A percentile compares a stretch with the other conserved stretches of the same genome.
Conservation (phyloP, 1,140 invertebrate species). For the Platyura marginata region DNA sequence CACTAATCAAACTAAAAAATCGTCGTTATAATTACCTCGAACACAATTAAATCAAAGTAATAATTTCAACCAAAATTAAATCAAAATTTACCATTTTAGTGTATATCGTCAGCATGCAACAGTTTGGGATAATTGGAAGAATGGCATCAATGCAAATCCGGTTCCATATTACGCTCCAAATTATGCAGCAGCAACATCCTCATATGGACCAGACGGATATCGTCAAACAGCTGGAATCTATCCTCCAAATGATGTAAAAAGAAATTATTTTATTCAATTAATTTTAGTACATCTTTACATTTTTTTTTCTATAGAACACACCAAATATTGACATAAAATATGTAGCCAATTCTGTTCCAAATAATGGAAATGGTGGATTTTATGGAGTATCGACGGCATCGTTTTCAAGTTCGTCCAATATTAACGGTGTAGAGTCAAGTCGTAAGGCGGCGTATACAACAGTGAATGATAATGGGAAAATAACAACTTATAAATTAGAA, state of each 20-base stretch:
- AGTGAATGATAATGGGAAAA: conserved; percentile 51
- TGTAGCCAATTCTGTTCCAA: conserved; percentile 17
- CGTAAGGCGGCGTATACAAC: conserved; percentile 38
- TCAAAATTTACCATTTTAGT: no score
- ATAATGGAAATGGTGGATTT: conserved; percentile 20
- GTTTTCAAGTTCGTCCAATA: conserved; percentile 31
- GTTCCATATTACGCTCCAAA: conserved; percentile 15
- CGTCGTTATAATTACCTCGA: not conserved
- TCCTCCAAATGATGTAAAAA: conserved; percentile 34
- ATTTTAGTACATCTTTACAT: no score
- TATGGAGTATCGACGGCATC: conserved; percentile 44
- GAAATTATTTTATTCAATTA: conserved; percentile 1
- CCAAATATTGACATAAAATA: conserved; percentile 39
- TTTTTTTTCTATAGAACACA: conserved; percentile 24
- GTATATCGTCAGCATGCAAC: not conserved
- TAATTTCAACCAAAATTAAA: no score
- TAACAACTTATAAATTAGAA: conserved; percentile 37
- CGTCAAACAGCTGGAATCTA: conserved; percentile 33
- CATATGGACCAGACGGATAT: conserved; percentile 25
- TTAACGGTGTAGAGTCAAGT: conserved; percentile 34
- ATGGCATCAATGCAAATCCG: not conserved
- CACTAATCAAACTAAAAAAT: not conserved
- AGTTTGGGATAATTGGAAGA: not conserved
- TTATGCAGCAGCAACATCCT: conserved; percentile 23
- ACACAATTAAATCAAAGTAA: not conserved